A percentile compares a stretch with the other conserved stretches of the same genome.
phyloP scores from a whole-genome alignment of 2,888 invertebrate species.

The Aromia moschata region DNA sequence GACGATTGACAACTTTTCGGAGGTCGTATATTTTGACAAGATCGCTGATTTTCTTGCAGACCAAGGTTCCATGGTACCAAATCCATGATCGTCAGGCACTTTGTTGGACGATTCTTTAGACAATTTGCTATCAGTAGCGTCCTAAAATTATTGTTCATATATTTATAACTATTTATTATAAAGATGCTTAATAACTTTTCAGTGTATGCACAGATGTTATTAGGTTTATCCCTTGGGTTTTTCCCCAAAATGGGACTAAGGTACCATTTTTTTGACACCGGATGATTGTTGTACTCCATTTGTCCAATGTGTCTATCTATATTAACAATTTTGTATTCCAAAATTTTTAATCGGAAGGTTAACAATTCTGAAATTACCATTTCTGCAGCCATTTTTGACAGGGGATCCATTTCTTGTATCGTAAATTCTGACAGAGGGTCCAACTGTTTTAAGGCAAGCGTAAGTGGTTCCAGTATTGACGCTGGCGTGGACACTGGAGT shows the following conservation, averaged over 20 bases:
- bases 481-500: conserved; percentile 61
- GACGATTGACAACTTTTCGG: conserved; percentile 89
- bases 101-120: conserved; percentile 46
- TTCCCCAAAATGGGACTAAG: too few species aligned
- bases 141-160: too few species aligned
- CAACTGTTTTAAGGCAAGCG: conserved; percentile 72
- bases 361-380: conserved; percentile 61
- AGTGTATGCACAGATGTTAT: too few species aligned
- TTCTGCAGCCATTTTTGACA: conserved; percentile 71
- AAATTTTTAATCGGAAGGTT: too few species aligned
- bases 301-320: too few species aligned
- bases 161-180: too few species aligned
- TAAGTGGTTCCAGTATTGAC: conserved; percentile 66
- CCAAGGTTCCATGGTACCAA: conserved; percentile 76
- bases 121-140: conserved; percentile 36
- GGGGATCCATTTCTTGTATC: conserved; percentile 71
- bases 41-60: conserved; percentile 77
- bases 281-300: too few species aligned
- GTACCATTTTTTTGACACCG: too few species aligned
- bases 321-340: too few species aligned
- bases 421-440: conserved; percentile 81
- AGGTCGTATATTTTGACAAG: conserved; percentile 90
- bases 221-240: too few species aligned
- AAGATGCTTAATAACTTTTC: too few species aligned
- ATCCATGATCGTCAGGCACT: conserved; percentile 46